A percentile compares a stretch with the other conserved stretches of the same genome.
Conservation (phyloP, 2,113 vertebrate genomes). For the Gorsachius goisagi region DNA sequence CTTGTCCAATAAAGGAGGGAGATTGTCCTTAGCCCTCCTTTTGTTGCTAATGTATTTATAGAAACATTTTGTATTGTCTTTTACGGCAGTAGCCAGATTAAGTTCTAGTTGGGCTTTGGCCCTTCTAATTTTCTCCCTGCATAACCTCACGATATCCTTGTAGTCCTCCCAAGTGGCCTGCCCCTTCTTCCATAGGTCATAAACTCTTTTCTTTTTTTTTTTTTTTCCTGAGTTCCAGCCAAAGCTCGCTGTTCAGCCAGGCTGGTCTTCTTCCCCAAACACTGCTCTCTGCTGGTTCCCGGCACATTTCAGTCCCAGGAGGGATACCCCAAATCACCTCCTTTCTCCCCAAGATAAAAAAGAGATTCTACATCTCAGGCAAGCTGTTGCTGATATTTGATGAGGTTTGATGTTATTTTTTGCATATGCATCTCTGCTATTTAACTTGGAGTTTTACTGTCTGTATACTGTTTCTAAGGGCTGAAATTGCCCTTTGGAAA, state of each 20-base stretch:
- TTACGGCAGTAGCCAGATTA: neutral
- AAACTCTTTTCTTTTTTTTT: neutral
- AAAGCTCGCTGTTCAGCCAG: neutral
- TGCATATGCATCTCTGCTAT: neutral
- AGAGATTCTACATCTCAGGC: neutral
- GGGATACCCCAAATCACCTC: neutral
- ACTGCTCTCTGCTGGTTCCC: neutral
- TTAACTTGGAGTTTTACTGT: neutral
- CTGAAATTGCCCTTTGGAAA: slow-evolving; percentile 31
- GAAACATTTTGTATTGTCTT: neutral
- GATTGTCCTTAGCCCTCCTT: neutral
- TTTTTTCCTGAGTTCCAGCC: neutral
- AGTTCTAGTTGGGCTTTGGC: neutral
- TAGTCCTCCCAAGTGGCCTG: neutral
- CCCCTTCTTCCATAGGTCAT: neutral
- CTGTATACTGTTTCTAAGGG: slow-evolving; percentile 6
- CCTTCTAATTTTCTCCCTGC: neutral
- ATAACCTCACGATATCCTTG: neutral
- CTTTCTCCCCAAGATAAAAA: neutral
- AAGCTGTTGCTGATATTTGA: neutral
- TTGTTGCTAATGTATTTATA: neutral
- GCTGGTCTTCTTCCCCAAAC: neutral
- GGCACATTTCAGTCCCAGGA: neutral
- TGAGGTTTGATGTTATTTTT: neutral
- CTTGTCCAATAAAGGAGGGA: neutral